These are phyloP conservation scores for Cheilosia variabilis DNA, from an alignment of 2,888 invertebrate species.

Conservation along the genomic window DNA sequence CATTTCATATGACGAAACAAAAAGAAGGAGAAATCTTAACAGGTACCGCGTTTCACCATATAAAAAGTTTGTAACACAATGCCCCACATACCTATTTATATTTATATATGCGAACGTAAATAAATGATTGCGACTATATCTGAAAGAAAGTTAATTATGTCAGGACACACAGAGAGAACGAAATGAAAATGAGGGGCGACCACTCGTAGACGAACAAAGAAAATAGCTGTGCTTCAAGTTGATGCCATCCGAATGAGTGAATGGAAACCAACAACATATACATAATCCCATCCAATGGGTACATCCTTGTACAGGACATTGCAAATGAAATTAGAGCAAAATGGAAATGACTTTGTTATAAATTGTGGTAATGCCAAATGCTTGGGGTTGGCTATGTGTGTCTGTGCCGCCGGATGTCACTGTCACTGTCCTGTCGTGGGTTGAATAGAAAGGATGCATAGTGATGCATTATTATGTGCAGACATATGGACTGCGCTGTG, in stretches of 20 bases:
- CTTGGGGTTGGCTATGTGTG: not conserved
- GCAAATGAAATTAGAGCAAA: slow-evolving; percentile 66
- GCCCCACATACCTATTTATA: too few species aligned
- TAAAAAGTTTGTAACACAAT: too few species aligned
- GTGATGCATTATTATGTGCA: slow-evolving; percentile 8
- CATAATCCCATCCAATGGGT: not conserved
- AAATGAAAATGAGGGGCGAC: slow-evolving; percentile 8
- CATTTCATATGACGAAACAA: too few species aligned
- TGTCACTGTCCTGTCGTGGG: slow-evolving; percentile 41
- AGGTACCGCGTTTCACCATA: too few species aligned
- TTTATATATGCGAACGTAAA: not conserved
- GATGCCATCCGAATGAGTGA: slow-evolving; percentile 51
- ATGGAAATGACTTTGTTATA: slow-evolving; percentile 53
- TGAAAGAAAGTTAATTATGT: slow-evolving; percentile 55
- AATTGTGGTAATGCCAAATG: slow-evolving; percentile 48
- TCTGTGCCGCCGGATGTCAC: slow-evolving; percentile 12
- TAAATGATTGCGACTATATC: slow-evolving; percentile 9
- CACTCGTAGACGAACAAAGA: slow-evolving; percentile 17
- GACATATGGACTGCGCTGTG: not conserved
- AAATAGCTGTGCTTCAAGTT: slow-evolving; percentile 34
- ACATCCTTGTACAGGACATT: slow-evolving; percentile 56
- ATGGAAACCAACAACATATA: slow-evolving; percentile 21
- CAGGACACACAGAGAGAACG: slow-evolving; percentile 3
- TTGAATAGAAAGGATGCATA: slow-evolving; percentile 30
- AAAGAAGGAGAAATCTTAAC: too few species aligned